Percentiles rank a stretch among this genome's conserved stretches.
Evolutionary conservation across 2,797 vertebrate species (phyloP).

Genomic region (Scomberomorus guttatus): DNA sequence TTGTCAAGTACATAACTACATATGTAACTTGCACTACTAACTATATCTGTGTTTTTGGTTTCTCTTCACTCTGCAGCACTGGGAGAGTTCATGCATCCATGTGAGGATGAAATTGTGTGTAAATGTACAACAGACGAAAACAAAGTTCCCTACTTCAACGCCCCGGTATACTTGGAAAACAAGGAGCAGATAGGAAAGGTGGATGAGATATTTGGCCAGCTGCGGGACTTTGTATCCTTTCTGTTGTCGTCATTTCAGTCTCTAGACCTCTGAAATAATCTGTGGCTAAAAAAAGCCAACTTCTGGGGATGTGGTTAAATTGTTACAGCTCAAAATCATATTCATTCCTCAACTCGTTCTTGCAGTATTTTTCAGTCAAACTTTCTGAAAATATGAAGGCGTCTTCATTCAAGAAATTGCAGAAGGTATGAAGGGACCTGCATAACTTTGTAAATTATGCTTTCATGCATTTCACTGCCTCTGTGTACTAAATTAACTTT

Average conservation of each 20-base stretch:
- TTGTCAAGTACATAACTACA: too few relatives aligned
- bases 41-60: not conserved
- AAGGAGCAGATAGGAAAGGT: conserved; percentile 99
- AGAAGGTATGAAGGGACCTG: conserved; percentile 88
- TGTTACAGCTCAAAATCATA: not conserved
- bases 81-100: conserved; percentile 97
- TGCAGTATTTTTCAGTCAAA: conserved; percentile 98
- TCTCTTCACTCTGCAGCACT: conserved; percentile 83
- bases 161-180: conserved; percentile 97
- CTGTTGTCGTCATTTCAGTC: not conserved
- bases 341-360: conserved; percentile 62
- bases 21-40: not conserved
- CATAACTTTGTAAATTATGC: not conserved
- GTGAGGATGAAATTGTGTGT: conserved; percentile 97
- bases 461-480: accelerated
- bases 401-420: conserved; percentile 96
- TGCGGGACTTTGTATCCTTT: conserved; percentile 99
- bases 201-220: conserved; percentile 98
- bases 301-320: accelerated
- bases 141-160: conserved; percentile 98
- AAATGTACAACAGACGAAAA: conserved; percentile 96
- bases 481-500: not conserved
- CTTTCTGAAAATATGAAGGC: conserved; percentile 98
- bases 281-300: not conserved
- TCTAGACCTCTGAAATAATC: not conserved